Conservation (phyloP, 1,140 invertebrate genomes). For the Neotoxoptera formosana region DNA sequence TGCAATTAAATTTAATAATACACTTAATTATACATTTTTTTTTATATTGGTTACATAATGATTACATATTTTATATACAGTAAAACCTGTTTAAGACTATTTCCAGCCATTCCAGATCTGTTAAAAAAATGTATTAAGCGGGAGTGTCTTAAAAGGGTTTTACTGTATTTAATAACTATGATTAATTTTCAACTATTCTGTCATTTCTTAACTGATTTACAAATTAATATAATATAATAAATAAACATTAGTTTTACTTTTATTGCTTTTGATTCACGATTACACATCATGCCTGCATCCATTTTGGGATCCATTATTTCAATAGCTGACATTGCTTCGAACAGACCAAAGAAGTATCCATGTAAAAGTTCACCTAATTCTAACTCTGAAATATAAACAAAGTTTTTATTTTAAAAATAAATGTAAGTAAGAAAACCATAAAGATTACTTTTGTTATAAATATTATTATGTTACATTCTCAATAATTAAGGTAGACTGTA, state of each 20-base stretch:
- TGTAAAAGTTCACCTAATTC: slow-evolving; percentile 88
- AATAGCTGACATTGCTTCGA: slow-evolving; percentile 99
- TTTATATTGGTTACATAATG: background rate
- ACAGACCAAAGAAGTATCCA: slow-evolving; percentile 91
- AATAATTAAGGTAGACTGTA: background rate
- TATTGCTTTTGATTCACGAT: slow-evolving; percentile 78
- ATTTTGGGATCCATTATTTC: slow-evolving; percentile 99
- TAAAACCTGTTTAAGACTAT: background rate
- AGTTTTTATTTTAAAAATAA: background rate
- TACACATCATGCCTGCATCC: slow-evolving; percentile 98
- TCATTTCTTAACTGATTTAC: background rate
- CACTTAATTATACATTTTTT: background rate
- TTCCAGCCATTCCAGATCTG: background rate
- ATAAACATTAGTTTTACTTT: slow-evolving; percentile 17
- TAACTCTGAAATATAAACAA: slow-evolving; percentile 70
- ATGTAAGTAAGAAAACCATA: background rate
- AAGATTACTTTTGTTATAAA: too few relatives aligned
- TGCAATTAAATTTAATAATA: slow-evolving; percentile 63
- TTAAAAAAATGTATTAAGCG: background rate
- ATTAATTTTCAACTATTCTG: background rate
- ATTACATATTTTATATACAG: background rate
- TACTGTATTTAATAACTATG: background rate
- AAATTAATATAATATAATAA: background rate
- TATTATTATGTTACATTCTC: background rate
- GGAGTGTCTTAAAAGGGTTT: background rate